phyloP scores from a whole-genome alignment of 2,888 invertebrate species.

The Pilophorus perplexus region DNA sequence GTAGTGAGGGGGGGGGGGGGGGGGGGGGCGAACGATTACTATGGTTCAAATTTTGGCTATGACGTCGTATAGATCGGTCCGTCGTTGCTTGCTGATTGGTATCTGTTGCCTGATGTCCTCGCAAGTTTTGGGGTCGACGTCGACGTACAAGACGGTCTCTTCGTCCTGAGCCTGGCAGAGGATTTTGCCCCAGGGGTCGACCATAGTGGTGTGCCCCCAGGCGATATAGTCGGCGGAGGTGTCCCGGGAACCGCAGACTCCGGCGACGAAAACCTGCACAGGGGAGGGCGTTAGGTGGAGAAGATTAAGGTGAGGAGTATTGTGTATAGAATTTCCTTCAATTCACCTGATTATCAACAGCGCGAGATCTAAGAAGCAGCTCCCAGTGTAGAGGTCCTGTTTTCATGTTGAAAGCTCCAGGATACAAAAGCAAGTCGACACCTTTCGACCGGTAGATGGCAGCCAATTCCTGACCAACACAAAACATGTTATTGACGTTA shows the following conservation, averaged over 20 bases:
- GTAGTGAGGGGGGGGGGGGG: no score
- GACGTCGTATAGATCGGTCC: constrained; percentile 71
- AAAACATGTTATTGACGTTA: no score
- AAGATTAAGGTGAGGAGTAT: neutral
- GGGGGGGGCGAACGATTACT: no score
- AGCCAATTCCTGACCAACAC: constrained; percentile 14
- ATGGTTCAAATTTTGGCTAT: constrained; percentile 58
- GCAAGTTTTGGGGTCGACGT: constrained; percentile 71
- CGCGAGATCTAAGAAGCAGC: constrained; percentile 73
- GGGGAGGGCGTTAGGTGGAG: neutral
- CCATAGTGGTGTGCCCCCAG: constrained; percentile 82
- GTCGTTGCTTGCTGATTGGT: constrained; percentile 71
- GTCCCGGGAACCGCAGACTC: constrained; percentile 80
- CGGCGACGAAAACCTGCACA: constrained; percentile 69
- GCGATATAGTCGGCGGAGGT: constrained; percentile 71
- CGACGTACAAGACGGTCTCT: constrained; percentile 69
- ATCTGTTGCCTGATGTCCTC: constrained; percentile 79
- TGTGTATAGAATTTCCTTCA: neutral
- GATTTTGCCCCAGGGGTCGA: constrained; percentile 81
- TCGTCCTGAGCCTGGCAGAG: constrained; percentile 65
- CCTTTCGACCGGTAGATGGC: constrained; percentile 55
- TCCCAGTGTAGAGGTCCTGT: constrained; percentile 95
- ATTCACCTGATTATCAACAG: constrained; percentile 74
- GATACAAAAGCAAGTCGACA: constrained; percentile 83
- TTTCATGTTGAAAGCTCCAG: constrained; percentile 94